phyloP scores from a whole-genome alignment of 2,797 vertebrate genomes.

The Eptatretus atami region DNA sequence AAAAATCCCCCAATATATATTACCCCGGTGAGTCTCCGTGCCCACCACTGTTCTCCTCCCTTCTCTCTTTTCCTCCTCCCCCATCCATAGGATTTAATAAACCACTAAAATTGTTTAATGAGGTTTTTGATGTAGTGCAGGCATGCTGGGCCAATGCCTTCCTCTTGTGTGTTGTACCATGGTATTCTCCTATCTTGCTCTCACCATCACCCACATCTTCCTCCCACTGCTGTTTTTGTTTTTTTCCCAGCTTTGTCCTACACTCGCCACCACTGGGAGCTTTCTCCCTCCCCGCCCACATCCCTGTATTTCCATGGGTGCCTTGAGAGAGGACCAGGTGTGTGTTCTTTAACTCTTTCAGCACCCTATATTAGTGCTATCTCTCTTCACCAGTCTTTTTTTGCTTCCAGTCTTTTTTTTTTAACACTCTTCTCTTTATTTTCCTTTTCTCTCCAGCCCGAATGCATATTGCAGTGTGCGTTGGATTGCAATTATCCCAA shows the following conservation, averaged over 20 bases:
- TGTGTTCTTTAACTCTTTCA: fast-evolving
- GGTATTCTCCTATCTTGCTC: no score
- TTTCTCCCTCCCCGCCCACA: conserved; percentile 41
- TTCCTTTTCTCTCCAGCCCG: conserved; percentile 21
- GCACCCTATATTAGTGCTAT: not conserved
- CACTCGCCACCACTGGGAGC: conserved; percentile 39
- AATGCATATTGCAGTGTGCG: conserved; percentile 42
- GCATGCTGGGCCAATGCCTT: no score
- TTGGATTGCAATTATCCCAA: conserved; percentile 60
- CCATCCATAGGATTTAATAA: no score
- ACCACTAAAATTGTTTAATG: no score
- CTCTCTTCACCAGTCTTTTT: not conserved
- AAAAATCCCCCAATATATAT: no score
- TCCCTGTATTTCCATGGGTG: conserved; percentile 54
- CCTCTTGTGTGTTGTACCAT: no score
- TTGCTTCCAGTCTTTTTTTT: no score
- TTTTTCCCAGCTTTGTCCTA: conserved; percentile 22
- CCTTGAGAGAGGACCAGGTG: conserved; percentile 82
- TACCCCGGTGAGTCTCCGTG: no score
- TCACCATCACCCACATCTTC: not conserved
- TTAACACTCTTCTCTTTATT: no score
- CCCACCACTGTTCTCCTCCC: no score
- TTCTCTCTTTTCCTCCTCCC: no score
- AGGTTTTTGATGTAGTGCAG: no score
- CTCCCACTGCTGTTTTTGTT: not conserved